Conservation (phyloP, 2,113 vertebrate species). For the Pachycephala philippinensis region DNA sequence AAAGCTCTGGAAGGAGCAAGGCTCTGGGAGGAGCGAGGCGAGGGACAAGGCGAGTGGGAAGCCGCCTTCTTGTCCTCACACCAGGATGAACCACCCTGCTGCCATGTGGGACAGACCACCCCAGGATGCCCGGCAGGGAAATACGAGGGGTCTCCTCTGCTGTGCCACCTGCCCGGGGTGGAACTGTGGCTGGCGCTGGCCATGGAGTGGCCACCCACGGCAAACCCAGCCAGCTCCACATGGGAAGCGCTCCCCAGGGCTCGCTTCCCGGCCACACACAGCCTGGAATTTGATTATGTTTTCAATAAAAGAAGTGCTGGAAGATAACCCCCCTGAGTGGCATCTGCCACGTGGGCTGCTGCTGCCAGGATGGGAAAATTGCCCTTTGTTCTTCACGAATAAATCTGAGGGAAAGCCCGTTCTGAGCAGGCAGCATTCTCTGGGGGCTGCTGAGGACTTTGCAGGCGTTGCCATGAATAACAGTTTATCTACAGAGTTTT, state of each 20-base stretch:
- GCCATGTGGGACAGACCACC: not conserved
- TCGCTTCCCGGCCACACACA: rapidly evolving
- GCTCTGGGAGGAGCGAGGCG: rapidly evolving
- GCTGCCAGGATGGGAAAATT: constrained; percentile 30
- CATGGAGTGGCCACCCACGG: rapidly evolving
- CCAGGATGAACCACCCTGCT: rapidly evolving
- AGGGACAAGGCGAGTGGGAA: rapidly evolving
- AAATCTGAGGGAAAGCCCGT: constrained; percentile 38
- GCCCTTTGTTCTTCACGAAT: constrained; percentile 41
- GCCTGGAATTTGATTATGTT: not conserved
- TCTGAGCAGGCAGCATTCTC: constrained; percentile 16
- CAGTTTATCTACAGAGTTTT: constrained; percentile 51
- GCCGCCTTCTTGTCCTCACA: not conserved
- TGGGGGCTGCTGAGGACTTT: constrained; percentile 49
- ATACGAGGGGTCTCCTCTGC: rapidly evolving
- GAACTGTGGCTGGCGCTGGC: rapidly evolving
- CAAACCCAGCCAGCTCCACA: rapidly evolving
- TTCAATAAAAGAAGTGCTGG: not conserved
- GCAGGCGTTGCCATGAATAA: constrained; percentile 40
- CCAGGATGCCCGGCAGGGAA: rapidly evolving
- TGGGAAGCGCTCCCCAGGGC: not conserved
- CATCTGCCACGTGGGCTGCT: not conserved
- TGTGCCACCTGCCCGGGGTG: not conserved
- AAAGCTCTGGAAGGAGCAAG: not conserved
- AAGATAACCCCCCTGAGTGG: not conserved